Base-by-base conservation (phyloP, 2,888 invertebrate species). In the Spodoptera littoralis region DNA sequence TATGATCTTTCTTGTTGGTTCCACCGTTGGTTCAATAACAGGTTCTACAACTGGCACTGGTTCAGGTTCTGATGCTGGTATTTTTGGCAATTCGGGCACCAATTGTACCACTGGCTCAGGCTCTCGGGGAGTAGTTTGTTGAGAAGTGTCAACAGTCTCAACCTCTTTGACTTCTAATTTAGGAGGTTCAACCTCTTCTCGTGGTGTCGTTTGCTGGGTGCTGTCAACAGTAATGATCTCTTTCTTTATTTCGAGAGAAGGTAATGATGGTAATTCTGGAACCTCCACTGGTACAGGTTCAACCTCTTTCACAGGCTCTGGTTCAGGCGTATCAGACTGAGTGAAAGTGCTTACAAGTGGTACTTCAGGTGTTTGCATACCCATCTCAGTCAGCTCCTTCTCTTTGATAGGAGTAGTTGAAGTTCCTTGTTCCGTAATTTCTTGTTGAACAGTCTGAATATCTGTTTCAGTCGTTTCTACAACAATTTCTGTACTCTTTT, bases 241-340 rank as follows among this genome's bases (percentile, higher is more conserved):
- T 60, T 70, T 73, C 18, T 78, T 84, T 0, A 68, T 64, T 22
- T 81, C 75, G 3, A 75, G 63, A 48, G 61, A 56, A 49, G 77
- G 73, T 43, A 76, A 44, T 22, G 72, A 66, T 45, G 70, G 58
- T 43, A 65, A 52, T 54, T 79, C 78, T 12, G 64, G 53, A 41
- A 66, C 53, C 56, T 80, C 79, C 9, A 67, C 48, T 9, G 72
- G 55, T 50, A 79, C 65, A 51, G 69, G 50, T 45, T 64, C 57
- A 5, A 65, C 52, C n/a, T 66, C 60, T n/a, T 63, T 57, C 22
- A 77, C 78, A 30, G 57, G 56, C 4, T 69, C 66, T 4, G 85
- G 81, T 74, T 92, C 89, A 27, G 80, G 81, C 53, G 87, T 80
- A 63, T 95, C 93, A 3, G 93, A 92, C 81, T 96, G 96, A 11